Conservation (phyloP, 2,888 invertebrate species). For the Palloptera scutellata region DNA sequence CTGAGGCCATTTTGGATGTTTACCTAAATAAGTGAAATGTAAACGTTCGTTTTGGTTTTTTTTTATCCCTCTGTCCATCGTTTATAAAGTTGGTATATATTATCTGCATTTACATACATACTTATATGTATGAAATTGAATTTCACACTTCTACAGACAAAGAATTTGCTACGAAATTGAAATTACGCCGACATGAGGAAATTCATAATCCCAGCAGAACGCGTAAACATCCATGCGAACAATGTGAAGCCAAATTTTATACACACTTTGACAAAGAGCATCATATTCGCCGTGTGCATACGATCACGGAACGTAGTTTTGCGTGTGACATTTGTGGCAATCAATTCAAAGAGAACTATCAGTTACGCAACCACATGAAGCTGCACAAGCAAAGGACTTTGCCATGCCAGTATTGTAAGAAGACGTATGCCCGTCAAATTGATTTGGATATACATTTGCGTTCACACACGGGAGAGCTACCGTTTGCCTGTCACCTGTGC, state of each 20-base stretch:
- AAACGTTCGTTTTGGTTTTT: too few species aligned
- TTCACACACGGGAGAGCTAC: slow-evolving; percentile 46
- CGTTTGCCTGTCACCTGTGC: slow-evolving; percentile 47
- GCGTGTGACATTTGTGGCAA: slow-evolving; percentile 44
- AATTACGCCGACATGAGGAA: slow-evolving; percentile 20
- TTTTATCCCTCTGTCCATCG: too few species aligned
- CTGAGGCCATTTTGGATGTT: too few species aligned
- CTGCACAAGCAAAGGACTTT: slow-evolving; percentile 46
- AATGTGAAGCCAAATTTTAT: slow-evolving; percentile 21
- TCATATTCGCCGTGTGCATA: slow-evolving; percentile 40
- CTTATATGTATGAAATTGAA: too few species aligned
- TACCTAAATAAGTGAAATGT: too few species aligned
- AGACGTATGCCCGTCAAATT: slow-evolving; percentile 46
- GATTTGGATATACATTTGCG: slow-evolving; percentile 47
- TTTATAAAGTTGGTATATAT: too few species aligned
- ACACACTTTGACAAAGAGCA: slow-evolving; percentile 8
- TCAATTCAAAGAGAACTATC: slow-evolving; percentile 43
- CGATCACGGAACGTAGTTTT: slow-evolving; percentile 43
- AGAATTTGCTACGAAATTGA: slow-evolving; percentile 5
- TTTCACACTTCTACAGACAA: slow-evolving; percentile 9
- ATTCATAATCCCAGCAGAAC: slow-evolving; percentile 17
- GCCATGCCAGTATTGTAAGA: slow-evolving; percentile 45
- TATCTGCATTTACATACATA: too few species aligned
- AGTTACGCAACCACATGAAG: slow-evolving; percentile 46
- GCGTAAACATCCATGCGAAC: slow-evolving; percentile 20